Evolutionary conservation across 1,140 invertebrate species (phyloP), one percentile per base, ranked within the genome.

Genomic region (Bradysia coprophila): DNA sequence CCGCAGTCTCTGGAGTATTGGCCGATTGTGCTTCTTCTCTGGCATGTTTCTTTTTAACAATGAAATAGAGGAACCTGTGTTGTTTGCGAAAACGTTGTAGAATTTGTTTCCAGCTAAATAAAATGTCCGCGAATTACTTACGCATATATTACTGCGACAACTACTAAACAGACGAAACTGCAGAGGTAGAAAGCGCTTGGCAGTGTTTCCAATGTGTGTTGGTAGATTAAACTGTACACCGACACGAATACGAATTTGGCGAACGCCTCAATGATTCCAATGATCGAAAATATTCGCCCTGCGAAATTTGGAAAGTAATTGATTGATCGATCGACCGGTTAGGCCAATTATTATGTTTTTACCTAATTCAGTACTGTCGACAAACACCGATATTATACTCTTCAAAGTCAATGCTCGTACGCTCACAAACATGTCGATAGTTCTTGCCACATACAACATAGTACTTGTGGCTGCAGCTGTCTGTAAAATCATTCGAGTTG

Each of bases 251-350:
- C 55, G 16, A 61, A 56, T 16, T 52, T 49, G 5, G 46, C 54
- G 33, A 59, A 51, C 3, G 55, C 54, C 36, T 61, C 57, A 21
- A 53, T 54, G 5, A 61, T 57, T 4, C 57, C 57, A 22, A 61
- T 56, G 8, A 61, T 51, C 1, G 57, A 55, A 44, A 57, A 61
- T 52, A 60, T 56, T 51, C 58, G 57, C 22, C 58, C 58, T 59
- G n/a, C 10, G 46, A 44, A 8, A 2, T 38, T 43, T n/a, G 0
- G 31, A 31, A 13, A 20, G 19, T 41, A 23, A 23, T 10, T 28
- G 1, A 23, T 2, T 31, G 2, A 36, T 42, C n/a, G n/a, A n/a
- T n/a, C n/a, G n/a, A n/a, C n/a, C n/a, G n/a, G n/a, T n/a, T n/a
- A n/a, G n/a, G n/a, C n/a, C n/a, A n/a, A n/a, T n/a, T n/a, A n/a